Percentiles rank a stretch among this genome's conserved stretches.
phyloP scores from a whole-genome alignment of 92 coral and sea anemone genomes.

The Zoanthus sansibaricus region DNA sequence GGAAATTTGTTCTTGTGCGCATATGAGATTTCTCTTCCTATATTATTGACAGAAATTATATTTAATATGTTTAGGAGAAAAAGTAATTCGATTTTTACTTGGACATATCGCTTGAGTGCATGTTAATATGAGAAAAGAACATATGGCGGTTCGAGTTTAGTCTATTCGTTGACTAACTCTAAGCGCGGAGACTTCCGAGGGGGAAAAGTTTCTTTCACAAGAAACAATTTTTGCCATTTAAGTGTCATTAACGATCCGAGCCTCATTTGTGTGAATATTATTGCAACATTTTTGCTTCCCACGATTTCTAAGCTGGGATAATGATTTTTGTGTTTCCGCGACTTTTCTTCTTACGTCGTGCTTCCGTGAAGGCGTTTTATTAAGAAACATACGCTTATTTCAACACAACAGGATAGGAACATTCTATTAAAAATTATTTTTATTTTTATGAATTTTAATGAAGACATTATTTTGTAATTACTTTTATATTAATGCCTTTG shows the following conservation, averaged over 20 bases:
- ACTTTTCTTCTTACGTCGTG: constrained; percentile 13
- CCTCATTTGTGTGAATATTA: constrained; percentile 41
- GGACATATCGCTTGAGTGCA: background rate
- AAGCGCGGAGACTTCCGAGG: constrained; percentile 42
- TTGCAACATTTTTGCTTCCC: constrained; percentile 46
- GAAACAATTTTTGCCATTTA: constrained; percentile 42
- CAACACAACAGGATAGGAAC: constrained; percentile 42
- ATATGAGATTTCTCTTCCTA: constrained; percentile 37
- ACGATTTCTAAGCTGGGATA: constrained; percentile 24
- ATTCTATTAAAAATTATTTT: constrained; percentile 23
- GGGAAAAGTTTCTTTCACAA: constrained; percentile 28
- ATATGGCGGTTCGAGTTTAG: background rate
- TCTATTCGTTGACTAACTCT: constrained; percentile 37
- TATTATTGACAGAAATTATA: constrained; percentile 67
- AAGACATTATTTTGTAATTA: constrained; percentile 16
- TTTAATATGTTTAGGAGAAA: constrained; percentile 65
- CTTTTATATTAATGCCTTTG: background rate
- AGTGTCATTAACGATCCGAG: constrained; percentile 40
- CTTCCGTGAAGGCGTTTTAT: constrained; percentile 49
- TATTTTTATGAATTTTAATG: constrained; percentile 28
- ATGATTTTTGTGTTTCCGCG: constrained; percentile 14
- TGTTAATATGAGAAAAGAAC: constrained; percentile 46
- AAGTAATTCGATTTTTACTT: constrained; percentile 80
- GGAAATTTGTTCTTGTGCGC: background rate
- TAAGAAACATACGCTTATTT: constrained; percentile 12